These are phyloP conservation scores for Pelvicachromis taeniatus DNA, from an alignment of 2,113 vertebrate species.

Conservation along the genomic window DNA sequence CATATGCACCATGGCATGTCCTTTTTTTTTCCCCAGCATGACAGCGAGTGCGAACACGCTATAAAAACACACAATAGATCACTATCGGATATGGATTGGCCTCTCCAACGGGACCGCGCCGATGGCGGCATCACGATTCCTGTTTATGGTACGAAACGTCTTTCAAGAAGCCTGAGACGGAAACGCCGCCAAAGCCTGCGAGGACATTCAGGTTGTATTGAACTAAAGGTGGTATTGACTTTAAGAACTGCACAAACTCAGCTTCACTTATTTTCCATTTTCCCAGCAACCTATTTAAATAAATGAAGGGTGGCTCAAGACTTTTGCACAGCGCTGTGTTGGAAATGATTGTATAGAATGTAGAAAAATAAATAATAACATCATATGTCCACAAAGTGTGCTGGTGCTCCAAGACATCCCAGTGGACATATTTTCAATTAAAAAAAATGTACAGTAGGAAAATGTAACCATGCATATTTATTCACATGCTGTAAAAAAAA, in stretches of 20 bases:
- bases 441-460: neutral
- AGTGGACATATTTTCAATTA: neutral
- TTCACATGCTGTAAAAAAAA: neutral
- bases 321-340: neutral
- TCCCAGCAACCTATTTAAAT: neutral
- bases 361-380: neutral
- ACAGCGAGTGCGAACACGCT: neutral
- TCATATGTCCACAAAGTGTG: neutral
- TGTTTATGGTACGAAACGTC: conserved; percentile 1
- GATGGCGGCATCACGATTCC: neutral
- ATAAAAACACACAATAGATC: too few species aligned
- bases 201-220: neutral
- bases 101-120: neutral
- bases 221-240: neutral
- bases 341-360: too few species aligned
- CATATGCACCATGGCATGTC: neutral
- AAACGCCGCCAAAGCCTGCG: neutral
- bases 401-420: neutral
- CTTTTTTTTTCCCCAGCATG: neutral
- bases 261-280: neutral
- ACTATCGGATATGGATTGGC: neutral
- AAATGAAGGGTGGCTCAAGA: neutral
- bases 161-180: neutral
- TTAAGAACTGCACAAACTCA: rapidly evolving
- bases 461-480: neutral